Evolutionary conservation across 2,888 invertebrate genomes (phyloP).

Genomic region (Girardia tigrina): DNA sequence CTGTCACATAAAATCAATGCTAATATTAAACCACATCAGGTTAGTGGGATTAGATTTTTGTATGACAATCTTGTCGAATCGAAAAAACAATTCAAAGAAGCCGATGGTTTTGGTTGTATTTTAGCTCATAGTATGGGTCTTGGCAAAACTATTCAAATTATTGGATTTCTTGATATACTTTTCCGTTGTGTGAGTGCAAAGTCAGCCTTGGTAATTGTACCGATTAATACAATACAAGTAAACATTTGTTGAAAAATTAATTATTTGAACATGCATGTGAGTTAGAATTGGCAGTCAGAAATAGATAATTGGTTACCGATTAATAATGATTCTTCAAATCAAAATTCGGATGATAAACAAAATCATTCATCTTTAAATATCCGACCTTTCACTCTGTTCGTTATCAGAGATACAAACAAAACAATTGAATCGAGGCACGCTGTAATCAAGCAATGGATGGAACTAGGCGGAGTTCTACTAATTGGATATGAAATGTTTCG

Average conservation of each 20-base stretch:
- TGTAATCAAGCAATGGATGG: conserved; percentile 60
- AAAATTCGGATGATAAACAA: background rate
- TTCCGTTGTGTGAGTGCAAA: conserved; percentile 72
- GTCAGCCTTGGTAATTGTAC: conserved; percentile 85
- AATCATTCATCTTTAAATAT: background rate
- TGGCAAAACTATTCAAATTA: conserved; percentile 84
- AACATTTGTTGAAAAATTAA: background rate
- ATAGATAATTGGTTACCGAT: conserved; percentile 88
- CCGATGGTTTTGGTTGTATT: conserved; percentile 84
- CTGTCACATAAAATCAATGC: conserved; percentile 73
- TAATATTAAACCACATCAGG: conserved; percentile 81
- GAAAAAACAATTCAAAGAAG: conserved; percentile 68
- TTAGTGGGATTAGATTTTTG: conserved; percentile 81
- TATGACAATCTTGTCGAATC: conserved; percentile 75
- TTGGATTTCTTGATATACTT: conserved; percentile 88
- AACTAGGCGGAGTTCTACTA: conserved; percentile 75
- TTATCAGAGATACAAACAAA: conserved; percentile 83
- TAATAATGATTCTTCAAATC: background rate
- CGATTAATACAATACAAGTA: conserved; percentile 81
- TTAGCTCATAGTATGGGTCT: conserved; percentile 97
- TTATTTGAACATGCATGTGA: background rate
- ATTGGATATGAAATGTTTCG: conserved; percentile 94
- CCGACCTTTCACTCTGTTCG: conserved; percentile 63
- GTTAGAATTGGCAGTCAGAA: conserved; percentile 87
- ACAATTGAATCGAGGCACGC: conserved; percentile 54